Base-by-base conservation (phyloP, 2,113 vertebrate species). In the Oreotrochilus melanogaster region DNA sequence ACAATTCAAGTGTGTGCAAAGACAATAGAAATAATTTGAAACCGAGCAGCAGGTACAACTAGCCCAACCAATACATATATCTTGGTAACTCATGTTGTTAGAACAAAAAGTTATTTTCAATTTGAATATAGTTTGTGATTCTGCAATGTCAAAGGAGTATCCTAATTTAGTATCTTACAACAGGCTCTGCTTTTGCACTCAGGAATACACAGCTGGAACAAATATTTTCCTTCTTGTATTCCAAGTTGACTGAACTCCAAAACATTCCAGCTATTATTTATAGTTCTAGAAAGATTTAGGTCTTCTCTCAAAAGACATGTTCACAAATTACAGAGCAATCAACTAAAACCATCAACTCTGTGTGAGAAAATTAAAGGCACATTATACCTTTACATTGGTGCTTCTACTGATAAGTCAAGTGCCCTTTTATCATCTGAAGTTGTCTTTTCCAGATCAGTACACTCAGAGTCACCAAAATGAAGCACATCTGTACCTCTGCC, bases 181-280 rank as follows among this genome's bases (percentile, higher is more conserved):
- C 5, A 82, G 54, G 51, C n/a, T 65, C n/a, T 67, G 25, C 50
- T 78, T 92, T 57, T 57, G 84, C n/a, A 48, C 42, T 66, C 56
- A 47, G 42, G 53, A 95, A 87, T 81, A 91, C 70, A 75, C 60
- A 87, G 72, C 43, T 94, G 76, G 42, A 84, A 69, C 37, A 88
- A 95, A 15, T 60, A 31, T 23, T 82, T 78, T 67, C 7, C 16
- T 35, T 84, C 62, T 54, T 47, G 2, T 22, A 66, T 67, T 58
- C 47, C 66, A 89, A 51, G 10, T 54, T 92, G 23, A 10, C 43
- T 43, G 16, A 87, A 84, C 14, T 60, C 81, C 28, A 75, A 74
- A 91, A 72, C 67, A 65, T 65, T 86, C 27, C 66, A 69, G 50
- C 35, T 82, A 69, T 72, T 91, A 84, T 78, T 88, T 75, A 72